Evolutionary conservation across 1,140 invertebrate species (phyloP).

Genomic region (Stegodyphus dumicola): DNA sequence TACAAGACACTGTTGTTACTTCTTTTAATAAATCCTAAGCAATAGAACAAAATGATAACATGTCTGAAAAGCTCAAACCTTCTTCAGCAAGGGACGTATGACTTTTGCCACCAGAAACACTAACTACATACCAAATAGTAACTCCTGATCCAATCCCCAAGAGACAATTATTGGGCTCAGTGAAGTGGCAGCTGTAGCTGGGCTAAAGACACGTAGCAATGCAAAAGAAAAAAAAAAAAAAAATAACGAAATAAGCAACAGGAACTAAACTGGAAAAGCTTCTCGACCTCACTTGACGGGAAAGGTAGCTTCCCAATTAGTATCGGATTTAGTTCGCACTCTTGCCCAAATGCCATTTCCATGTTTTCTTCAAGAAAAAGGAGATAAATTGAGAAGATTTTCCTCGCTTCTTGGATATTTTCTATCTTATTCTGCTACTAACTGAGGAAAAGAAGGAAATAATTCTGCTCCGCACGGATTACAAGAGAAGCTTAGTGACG

Average conservation of each 20-base stretch:
- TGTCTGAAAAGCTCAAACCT: constrained; percentile 35
- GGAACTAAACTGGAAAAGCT: constrained; percentile 47
- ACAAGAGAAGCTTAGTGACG: too few relatives aligned
- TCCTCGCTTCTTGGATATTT: too few relatives aligned
- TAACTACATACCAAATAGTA: not conserved
- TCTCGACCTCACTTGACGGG: constrained; percentile 20
- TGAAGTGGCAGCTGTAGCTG: constrained; percentile 14
- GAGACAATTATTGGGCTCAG: constrained; percentile 29
- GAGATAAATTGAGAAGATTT: constrained; percentile 1
- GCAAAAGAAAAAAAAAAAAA: too few relatives aligned
- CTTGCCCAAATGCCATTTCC: constrained; percentile 52
- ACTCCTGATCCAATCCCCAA: not conserved
- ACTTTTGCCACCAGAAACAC: constrained; percentile 19
- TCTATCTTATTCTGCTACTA: too few relatives aligned
- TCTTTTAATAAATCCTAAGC: too few relatives aligned
- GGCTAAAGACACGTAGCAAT: not conserved
- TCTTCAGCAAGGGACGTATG: constrained; percentile 9
- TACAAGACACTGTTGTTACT: too few relatives aligned
- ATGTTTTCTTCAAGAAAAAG: constrained; percentile 38
- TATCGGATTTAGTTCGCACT: constrained; percentile 41
- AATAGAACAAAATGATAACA: constrained; percentile 13
- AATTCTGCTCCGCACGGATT: too few relatives aligned
- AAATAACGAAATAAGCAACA: not conserved
- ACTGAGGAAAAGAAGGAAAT: too few relatives aligned
- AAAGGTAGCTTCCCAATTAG: constrained; percentile 52